Conservation (phyloP, 2,113 vertebrate species). For the Sebastes schlegelii region DNA sequence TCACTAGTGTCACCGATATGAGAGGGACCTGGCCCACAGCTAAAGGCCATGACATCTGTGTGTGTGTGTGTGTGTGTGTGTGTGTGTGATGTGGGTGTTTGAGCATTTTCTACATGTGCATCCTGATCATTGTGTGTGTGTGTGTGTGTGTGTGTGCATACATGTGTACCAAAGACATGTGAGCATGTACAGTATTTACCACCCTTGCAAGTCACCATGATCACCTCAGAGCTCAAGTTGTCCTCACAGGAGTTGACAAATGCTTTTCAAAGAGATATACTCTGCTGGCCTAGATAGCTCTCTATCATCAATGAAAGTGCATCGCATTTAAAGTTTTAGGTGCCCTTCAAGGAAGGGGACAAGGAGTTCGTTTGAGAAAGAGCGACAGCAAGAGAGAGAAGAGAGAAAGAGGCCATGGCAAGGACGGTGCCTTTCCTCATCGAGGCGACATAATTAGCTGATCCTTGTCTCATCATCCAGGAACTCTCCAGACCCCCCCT, state of each 20-base stretch:
- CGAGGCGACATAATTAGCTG: conserved; percentile 57
- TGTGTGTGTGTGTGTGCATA: conserved; percentile 1
- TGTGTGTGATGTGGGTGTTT: conserved; percentile 11
- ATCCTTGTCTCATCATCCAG: conserved; percentile 54
- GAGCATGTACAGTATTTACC: conserved; percentile 58
- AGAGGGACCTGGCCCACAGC: conserved; percentile 30
- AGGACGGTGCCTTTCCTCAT: conserved; percentile 34
- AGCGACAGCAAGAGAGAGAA: conserved; percentile 1
- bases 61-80: conserved; percentile 31
- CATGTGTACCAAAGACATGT: conserved; percentile 37
- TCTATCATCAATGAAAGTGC: conserved; percentile 39
- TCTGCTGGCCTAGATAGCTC: conserved; percentile 50
- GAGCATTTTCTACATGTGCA: conserved; percentile 25
- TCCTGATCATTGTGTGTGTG: neutral
- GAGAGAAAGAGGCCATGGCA: conserved; percentile 12
- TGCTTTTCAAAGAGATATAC: conserved; percentile 48
- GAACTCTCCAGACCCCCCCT: conserved; percentile 40
- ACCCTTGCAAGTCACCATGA: conserved; percentile 32
- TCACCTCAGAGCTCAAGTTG: conserved; percentile 57
- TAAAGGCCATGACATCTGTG: conserved; percentile 59
- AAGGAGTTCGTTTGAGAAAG: conserved; percentile 35
- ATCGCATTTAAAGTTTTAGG: conserved; percentile 29
- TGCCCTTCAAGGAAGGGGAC: conserved; percentile 38
- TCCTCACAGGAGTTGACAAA: conserved; percentile 58
- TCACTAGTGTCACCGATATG: conserved; percentile 66